Conservation (phyloP, 53 echinoderm and acorn worm species). For the Luidia sarsii region DNA sequence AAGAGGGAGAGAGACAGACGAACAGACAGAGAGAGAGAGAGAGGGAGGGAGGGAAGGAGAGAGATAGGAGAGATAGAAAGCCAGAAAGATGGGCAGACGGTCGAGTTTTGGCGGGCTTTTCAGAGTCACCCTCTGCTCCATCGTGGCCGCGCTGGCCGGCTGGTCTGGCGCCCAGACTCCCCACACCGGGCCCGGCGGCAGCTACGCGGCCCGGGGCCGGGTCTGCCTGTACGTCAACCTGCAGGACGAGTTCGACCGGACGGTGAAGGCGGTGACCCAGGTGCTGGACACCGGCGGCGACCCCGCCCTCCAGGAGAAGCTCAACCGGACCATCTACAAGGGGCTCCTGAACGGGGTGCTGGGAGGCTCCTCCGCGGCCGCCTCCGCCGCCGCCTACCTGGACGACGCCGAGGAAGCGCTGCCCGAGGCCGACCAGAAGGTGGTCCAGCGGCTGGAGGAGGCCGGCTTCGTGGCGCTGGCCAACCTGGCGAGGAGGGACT, state of each 20-base stretch:
- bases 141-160: not conserved
- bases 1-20: too few species aligned
- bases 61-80: too few species aligned
- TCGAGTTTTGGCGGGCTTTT: slow-evolving; percentile 2
- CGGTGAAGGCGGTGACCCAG: not conserved
- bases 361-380: not conserved
- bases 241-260: slow-evolving; percentile 15
- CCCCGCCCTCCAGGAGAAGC: not conserved
- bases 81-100: slow-evolving; percentile 18
- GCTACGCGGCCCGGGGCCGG: not conserved
- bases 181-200: not conserved
- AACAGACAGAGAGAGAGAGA: too few species aligned
- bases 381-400: not conserved
- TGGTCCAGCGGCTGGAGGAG: slow-evolving; percentile 18
- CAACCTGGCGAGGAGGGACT: slow-evolving; percentile 14
- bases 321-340: slow-evolving; percentile 39
- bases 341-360: slow-evolving; percentile 21
- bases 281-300: not conserved
- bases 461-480: slow-evolving; percentile 28
- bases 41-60: too few species aligned
- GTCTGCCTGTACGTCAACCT: slow-evolving; percentile 5
- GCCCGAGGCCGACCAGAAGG: slow-evolving; percentile 15
- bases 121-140: not conserved
- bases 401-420: not conserved
- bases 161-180: not conserved